Base-by-base conservation (phyloP, 2,888 invertebrate species). In the Mimachlamys varia region DNA sequence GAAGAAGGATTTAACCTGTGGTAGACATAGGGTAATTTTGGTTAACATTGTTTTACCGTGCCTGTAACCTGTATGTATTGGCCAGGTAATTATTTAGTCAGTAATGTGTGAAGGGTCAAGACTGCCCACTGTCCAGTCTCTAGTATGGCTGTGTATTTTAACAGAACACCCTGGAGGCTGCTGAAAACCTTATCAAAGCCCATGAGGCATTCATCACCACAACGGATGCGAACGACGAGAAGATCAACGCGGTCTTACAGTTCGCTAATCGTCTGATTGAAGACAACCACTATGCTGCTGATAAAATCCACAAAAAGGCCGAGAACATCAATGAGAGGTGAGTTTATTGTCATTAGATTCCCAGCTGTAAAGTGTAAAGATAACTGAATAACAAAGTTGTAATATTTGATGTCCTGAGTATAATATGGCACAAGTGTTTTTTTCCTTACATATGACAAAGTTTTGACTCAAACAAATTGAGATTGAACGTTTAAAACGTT, bases 221-320 rank as follows among this genome's bases (percentile, higher is more conserved):
- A 7, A 99, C 99, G 99, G 99, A 99, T 97, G 99, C 99, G 22
- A 99, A 99, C 97, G 99, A 99, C 97, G 99, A 99, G 96, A 99
- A 99, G 97, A 98, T 99, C 96, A 99, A 99, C 97, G 98, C 98
- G 0, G 98, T 99, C 88, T 98, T 99, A 0, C 98, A 99, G 96
- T 99, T 99, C 96, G 99, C 99, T 92, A 98, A 98, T 95, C 98
- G 99, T 27, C 97, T 98, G 37, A 98, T 98, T 50, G 95, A 96
- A 92, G 98, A 99, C 95, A 98, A 98, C 87, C 99, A 99, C 97
- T 99, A 98, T 97, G 99, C 99, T 94, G 98, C 98, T 4, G 99
- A 99, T 96, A 99, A 99, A 97, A 98, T 99, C 92, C 98, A 98
- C 95, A 99, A 99, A 97, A 99, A 99, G 97, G 99, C 99, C 0